phyloP scores from a whole-genome alignment of 2,888 invertebrate species.

The Helleia helle region DNA sequence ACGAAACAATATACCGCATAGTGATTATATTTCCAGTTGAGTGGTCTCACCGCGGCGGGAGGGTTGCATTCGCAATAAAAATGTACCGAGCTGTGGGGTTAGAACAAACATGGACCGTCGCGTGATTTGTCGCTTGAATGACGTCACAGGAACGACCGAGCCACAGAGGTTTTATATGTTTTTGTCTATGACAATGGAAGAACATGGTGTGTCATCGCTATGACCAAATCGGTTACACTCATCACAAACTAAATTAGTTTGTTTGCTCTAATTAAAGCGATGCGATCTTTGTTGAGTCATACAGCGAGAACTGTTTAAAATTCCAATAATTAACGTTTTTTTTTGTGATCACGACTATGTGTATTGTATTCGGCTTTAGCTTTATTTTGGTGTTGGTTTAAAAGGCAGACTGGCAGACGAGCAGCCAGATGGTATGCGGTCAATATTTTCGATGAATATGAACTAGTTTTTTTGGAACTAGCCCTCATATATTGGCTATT shows the following conservation, averaged over 20 bases:
- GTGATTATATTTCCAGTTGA: slow-evolving; percentile 64
- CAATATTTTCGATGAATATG: no score
- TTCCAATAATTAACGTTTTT: no score
- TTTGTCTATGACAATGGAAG: neutral
- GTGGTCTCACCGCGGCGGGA: slow-evolving; percentile 39
- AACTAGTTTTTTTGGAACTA: no score
- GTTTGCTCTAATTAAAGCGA: neutral
- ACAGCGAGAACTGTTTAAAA: no score
- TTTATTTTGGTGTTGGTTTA: no score
- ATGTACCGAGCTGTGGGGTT: slow-evolving; percentile 30
- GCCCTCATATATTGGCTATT: no score
- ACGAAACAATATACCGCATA: slow-evolving; percentile 43
- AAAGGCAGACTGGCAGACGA: no score
- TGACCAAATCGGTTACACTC: neutral
- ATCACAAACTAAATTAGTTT: neutral
- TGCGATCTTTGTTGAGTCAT: neutral
- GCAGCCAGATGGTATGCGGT: no score
- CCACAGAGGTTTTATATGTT: neutral
- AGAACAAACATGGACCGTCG: neutral
- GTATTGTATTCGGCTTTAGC: no score
- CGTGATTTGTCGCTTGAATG: slow-evolving; percentile 4
- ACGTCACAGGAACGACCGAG: neutral
- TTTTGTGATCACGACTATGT: no score
- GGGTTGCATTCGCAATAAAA: slow-evolving; percentile 52
- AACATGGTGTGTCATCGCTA: neutral